phyloP scores from a whole-genome alignment of 2,797 vertebrate species.

The Carcharodon carcharias region DNA sequence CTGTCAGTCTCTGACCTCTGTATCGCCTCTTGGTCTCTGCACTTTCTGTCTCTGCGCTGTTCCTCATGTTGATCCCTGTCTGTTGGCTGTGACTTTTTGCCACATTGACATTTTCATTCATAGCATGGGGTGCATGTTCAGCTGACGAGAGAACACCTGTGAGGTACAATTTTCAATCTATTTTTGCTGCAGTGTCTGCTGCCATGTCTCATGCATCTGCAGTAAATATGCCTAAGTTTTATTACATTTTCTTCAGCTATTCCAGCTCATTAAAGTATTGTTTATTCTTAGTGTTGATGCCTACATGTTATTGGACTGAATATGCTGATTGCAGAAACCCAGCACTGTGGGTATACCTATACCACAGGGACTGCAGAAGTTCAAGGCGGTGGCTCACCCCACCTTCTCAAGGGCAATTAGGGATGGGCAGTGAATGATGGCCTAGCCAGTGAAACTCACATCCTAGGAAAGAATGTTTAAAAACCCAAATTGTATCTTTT shows the following conservation, averaged over 20 bases:
- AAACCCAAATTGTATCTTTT: not conserved
- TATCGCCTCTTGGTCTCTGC: not conserved
- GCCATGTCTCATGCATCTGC: not conserved
- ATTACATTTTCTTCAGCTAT: not conserved
- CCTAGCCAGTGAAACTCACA: too few species aligned
- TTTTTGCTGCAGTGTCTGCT: not conserved
- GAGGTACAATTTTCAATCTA: not conserved
- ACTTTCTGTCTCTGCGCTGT: not conserved
- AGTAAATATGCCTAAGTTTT: not conserved
- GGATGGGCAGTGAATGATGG: too few species aligned
- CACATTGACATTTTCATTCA: slow-evolving; percentile 26
- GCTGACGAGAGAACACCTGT: not conserved
- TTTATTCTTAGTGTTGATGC: too few species aligned
- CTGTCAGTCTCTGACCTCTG: slow-evolving; percentile 22
- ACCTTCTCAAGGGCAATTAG: too few species aligned
- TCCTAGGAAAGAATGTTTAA: too few species aligned
- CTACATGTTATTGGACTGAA: not conserved
- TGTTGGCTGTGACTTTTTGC: slow-evolving; percentile 5
- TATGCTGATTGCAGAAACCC: not conserved
- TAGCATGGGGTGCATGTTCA: not conserved
- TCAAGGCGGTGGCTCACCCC: too few species aligned
- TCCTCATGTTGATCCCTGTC: not conserved
- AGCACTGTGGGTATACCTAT: not conserved
- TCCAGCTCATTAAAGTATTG: not conserved
- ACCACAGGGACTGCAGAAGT: too few species aligned